These are phyloP conservation scores for Andrena chrysosceles DNA, from an alignment of 2,888 invertebrate genomes.

Conservation along the genomic window DNA sequence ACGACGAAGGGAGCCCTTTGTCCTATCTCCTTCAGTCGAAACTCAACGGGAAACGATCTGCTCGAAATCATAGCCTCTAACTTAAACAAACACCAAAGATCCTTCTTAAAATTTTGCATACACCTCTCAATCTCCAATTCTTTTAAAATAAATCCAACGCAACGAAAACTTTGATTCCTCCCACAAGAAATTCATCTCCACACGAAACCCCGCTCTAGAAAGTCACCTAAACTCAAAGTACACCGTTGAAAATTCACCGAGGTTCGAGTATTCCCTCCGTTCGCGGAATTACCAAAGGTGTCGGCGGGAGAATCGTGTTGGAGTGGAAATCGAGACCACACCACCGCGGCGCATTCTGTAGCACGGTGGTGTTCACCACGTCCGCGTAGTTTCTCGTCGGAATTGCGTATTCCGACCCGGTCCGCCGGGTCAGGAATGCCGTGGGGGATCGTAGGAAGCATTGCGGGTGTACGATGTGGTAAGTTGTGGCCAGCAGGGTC, in stretches of 20 bases:
- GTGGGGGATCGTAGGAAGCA: conserved; percentile 73
- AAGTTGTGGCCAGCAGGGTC: conserved; percentile 82
- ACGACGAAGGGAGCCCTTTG: conserved; percentile 59
- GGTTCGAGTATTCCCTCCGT: no score
- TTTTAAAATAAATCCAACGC: background rate
- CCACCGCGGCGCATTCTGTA: conserved; percentile 50
- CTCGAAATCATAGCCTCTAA: conserved; percentile 8
- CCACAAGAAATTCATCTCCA: no score
- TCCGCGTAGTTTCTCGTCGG: conserved; percentile 51
- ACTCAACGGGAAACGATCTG: background rate
- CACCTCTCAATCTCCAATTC: no score
- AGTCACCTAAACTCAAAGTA: no score
- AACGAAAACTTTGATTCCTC: background rate
- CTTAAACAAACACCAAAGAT: background rate
- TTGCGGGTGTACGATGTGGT: conserved; percentile 78
- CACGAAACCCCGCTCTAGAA: no score
- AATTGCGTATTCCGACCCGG: conserved; percentile 79
- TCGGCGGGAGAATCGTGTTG: background rate
- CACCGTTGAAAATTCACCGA: no score
- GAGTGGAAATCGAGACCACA: conserved; percentile 3
- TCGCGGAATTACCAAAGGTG: background rate
- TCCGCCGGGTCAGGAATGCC: conserved; percentile 75
- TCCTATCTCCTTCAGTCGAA: conserved; percentile 39
- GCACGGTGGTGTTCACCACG: conserved; percentile 30
- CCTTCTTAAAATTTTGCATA: background rate